These are phyloP conservation scores for Sarcophaga variegata DNA, from an alignment of 2,888 invertebrate species.

Conservation along the genomic window DNA sequence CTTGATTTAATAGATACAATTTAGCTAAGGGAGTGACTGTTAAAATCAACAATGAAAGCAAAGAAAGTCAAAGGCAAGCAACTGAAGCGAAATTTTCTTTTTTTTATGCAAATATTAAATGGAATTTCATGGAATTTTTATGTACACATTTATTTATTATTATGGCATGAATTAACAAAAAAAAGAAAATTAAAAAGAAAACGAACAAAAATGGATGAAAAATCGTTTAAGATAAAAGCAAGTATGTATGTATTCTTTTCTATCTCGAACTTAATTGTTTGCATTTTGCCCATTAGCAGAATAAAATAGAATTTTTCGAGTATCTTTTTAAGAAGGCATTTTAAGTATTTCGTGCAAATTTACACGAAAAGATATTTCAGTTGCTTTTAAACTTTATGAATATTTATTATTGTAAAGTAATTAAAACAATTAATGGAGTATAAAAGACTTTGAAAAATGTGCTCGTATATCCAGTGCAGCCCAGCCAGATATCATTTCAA, in stretches of 20 bases:
- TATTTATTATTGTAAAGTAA: slow-evolving; percentile 6
- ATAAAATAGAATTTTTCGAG: not conserved
- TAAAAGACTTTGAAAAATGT: no score
- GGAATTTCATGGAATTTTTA: not conserved
- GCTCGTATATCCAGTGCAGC: no score
- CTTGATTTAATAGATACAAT: slow-evolving; percentile 44
- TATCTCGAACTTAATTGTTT: not conserved
- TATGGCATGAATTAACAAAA: not conserved
- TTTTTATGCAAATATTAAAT: slow-evolving; percentile 9
- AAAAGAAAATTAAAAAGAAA: not conserved
- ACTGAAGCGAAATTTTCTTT: not conserved
- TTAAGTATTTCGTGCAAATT: not conserved
- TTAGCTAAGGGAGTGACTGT: not conserved
- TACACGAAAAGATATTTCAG: not conserved
- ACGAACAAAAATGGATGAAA: not conserved
- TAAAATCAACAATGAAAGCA: not conserved
- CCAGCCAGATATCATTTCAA: no score
- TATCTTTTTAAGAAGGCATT: not conserved
- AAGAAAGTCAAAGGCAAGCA: not conserved
- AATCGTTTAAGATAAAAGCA: not conserved
- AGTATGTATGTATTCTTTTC: not conserved
- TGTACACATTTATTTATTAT: not conserved
- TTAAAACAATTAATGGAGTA: not conserved
- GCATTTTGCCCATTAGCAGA: not conserved
- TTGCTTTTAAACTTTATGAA: not conserved